A percentile compares a stretch with the other conserved stretches of the same genome.
Evolutionary conservation across 2,888 invertebrate species (phyloP).

Genomic region (Sympetrum striolatum): DNA sequence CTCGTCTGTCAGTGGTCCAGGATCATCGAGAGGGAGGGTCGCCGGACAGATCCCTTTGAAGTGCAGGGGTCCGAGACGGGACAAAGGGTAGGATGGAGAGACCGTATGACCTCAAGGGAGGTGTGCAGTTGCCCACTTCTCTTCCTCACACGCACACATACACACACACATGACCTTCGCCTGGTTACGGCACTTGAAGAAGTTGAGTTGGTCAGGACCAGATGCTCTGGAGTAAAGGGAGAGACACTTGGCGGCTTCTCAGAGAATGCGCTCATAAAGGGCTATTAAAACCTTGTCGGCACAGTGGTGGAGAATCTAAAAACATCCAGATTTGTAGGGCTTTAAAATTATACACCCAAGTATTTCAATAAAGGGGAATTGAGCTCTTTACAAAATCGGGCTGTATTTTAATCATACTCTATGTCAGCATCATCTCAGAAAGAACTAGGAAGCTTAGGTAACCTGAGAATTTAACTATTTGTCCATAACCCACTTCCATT

Average conservation of each 20-base stretch:
- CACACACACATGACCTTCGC: neutral
- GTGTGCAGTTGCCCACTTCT: neutral
- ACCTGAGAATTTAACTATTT: too few relatives aligned
- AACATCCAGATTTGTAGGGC: too few relatives aligned
- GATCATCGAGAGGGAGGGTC: neutral
- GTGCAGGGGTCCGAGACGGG: neutral
- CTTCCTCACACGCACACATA: neutral
- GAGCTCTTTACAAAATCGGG: too few relatives aligned
- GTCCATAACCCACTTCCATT: too few relatives aligned
- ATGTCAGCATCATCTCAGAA: too few relatives aligned
- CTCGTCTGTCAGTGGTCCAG: neutral
- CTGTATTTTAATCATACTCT: too few relatives aligned
- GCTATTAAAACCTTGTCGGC: neutral
- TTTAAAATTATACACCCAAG: too few relatives aligned
- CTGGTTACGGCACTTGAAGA: neutral
- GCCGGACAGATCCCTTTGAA: neutral
- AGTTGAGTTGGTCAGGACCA: neutral
- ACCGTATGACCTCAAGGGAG: neutral
- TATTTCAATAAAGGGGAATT: too few relatives aligned
- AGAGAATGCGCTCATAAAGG: neutral
- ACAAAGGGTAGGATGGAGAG: neutral
- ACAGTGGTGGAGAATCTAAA: neutral
- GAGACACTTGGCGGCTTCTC: neutral
- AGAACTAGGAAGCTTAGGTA: too few relatives aligned
- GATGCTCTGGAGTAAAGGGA: neutral